Evolutionary conservation across 2,113 vertebrate genomes (phyloP), one percentile per base, ranked within the genome.

Genomic region (Caranx melampygus): DNA sequence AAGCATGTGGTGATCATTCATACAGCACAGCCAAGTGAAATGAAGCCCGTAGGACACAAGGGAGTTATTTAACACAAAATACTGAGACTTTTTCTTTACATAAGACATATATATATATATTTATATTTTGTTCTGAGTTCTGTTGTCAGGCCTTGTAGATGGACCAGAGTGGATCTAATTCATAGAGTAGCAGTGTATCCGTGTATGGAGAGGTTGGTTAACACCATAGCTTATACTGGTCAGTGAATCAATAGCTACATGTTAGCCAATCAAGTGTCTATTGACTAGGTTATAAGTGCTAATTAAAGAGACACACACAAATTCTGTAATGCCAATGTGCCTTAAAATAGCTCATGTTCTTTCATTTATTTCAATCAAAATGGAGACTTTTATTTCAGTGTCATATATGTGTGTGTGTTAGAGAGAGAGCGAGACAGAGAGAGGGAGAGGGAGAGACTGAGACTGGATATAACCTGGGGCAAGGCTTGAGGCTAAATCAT

Each of bases 261-360:
- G 91, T 88, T 89, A 87, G 81, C 84, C 84, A 87, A 90, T 92
- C 82, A 84, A 72, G 75, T 76, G 58, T 74, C 52, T 82, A 84
- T 87, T 83, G 89, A 91, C 73, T 77, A 55, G 78, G 63, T 70
- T 83, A 84, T 85, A 78, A 83, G 79, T 81, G 84, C 69, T 86
- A 84, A 86, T 85, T 79, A 84, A 87, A 83, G 58, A 20, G 73
- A 62, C 34, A 44, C 72, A 75, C 40, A 52, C 15, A 40, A 37
- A 69, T 85, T 60, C 73, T 51, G 15, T 45, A 21, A 16, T 69
- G 26, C 6, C 31, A 49, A 20, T 14, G 70, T 31, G 20, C 51
- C 66, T 81, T 82, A 74, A 84, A 88, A 83, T 61, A 81, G 68
- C 73, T 51, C 26, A 64, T 82, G 69, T 71, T 78, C 62, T 78